Base-by-base conservation (phyloP, 2,888 invertebrate species). In the Drosophila colorata region DNA sequence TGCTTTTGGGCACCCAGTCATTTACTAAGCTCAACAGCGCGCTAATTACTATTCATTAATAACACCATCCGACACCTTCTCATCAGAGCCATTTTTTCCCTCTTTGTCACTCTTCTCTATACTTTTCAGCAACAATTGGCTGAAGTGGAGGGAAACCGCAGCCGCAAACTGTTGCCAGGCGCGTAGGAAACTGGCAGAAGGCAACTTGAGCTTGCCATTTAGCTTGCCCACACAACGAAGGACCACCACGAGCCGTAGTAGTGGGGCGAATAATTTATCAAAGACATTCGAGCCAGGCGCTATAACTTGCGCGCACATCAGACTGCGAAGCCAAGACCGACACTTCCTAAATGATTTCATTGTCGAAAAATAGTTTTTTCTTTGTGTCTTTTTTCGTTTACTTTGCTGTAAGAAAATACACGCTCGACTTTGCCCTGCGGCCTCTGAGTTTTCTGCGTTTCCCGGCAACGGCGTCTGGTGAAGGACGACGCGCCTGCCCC, bases 301-400 rank as follows among this genome's bases (percentile, higher is more conserved):
- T 56, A 53, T 60, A 67, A 71, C 55, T 82, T 58, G 51, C 35
- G 63, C 61, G 48, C 44, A 40, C 49, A 46, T 28, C 37, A 13
- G n/a, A 56, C 37, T 20, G 25, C 63, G 49, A 47, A 8, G 51
- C 78, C 67, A 64, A 78, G n/a, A 51, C 74, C 67, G 68, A 81
- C 80, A 80, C 81, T 69, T 73, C 70, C 63, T 81, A 78, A 88
- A 85, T 85, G 82, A 85, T 81, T 88, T 87, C 70, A 87, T 81
- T 88, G 76, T 74, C 75, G 69, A 69, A 70, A 75, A 74, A 68
- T 78, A 70, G 70, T 87, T 77, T 60, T 63, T 53, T 40, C n/a
- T 11, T 35, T 13, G 13, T 4, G 23, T 58, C n/a, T 23, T 37
- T 33, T 40, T 8, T 41, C 13, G 23, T 49, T 23, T 13, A 9